These are phyloP conservation scores for Delia radicum DNA, from an alignment of 1,140 invertebrate species.

Conservation along the genomic window DNA sequence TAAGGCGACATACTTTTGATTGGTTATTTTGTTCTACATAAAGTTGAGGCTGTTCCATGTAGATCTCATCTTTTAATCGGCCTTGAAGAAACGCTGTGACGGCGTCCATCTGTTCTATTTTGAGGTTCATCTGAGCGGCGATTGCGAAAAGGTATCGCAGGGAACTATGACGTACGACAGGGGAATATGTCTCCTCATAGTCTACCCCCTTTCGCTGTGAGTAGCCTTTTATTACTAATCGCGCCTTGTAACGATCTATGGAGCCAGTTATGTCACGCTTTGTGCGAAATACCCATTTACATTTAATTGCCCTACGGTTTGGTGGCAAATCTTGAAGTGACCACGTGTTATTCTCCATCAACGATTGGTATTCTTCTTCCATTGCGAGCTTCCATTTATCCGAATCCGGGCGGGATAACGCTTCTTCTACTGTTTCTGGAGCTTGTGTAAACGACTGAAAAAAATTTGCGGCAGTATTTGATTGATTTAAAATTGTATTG, in stretches of 20 bases:
- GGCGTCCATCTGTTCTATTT: constrained; percentile 35
- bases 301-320: no score
- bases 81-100: constrained; percentile 31
- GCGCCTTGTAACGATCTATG: constrained; percentile 48
- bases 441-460: no score
- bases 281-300: no score
- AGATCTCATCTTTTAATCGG: neutral
- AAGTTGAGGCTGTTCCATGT: constrained; percentile 47
- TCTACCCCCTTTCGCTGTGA: constrained; percentile 8
- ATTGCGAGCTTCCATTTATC: no score
- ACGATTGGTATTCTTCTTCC: no score
- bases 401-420: no score
- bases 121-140: constrained; percentile 27
- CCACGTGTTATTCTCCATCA: no score
- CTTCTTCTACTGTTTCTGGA: no score
- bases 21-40: constrained; percentile 6
- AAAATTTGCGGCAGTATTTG: no score
- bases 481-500: no score
- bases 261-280: no score
- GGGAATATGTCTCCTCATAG: constrained; percentile 24
- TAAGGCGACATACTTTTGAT: constrained; percentile 32
- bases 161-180: constrained; percentile 13
- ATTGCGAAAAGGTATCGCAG: constrained; percentile 33
- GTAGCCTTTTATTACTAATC: constrained; percentile 34
- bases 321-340: no score